Evolutionary conservation across 2,113 vertebrate species (phyloP).

Genomic region (Solenodon paradoxus): DNA sequence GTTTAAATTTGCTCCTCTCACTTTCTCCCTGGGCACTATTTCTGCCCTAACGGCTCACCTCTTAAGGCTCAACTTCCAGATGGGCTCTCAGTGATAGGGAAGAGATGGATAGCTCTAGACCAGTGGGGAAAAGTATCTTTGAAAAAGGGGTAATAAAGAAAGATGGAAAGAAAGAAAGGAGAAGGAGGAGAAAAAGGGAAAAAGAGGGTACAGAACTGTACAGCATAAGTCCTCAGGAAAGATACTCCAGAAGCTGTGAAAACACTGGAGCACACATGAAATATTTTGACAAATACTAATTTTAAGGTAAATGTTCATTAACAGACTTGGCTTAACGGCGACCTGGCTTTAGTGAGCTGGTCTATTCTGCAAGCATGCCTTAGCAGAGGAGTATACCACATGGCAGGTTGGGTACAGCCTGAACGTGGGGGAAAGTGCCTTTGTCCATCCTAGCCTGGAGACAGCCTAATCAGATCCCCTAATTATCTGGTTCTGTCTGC

Average conservation of each 20-base stretch:
- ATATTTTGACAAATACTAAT: slow-evolving; percentile 44
- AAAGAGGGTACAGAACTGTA: neutral
- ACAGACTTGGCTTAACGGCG: neutral
- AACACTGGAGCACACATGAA: slow-evolving; percentile 3
- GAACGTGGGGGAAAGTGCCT: neutral
- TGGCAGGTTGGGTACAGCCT: neutral
- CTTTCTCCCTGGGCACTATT: neutral
- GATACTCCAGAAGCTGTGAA: neutral
- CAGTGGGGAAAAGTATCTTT: neutral
- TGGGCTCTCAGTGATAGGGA: neutral
- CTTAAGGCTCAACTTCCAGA: neutral
- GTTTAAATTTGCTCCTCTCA: neutral
- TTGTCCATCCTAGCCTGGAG: neutral
- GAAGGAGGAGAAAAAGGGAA: neutral
- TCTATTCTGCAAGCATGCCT: slow-evolving; percentile 33
- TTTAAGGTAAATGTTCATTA: slow-evolving; percentile 42
- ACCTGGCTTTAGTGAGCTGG: neutral
- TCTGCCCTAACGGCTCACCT: neutral
- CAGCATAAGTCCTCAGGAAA: neutral
- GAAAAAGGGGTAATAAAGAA: neutral
- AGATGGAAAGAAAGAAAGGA: neutral
- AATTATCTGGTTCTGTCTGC: slow-evolving; percentile 28
- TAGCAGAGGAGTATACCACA: neutral
- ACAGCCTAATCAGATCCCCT: slow-evolving; percentile 30
- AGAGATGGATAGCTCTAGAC: neutral